Conservation (phyloP, 1,140 invertebrate species). For the Meloidogyne floridensis region DNA sequence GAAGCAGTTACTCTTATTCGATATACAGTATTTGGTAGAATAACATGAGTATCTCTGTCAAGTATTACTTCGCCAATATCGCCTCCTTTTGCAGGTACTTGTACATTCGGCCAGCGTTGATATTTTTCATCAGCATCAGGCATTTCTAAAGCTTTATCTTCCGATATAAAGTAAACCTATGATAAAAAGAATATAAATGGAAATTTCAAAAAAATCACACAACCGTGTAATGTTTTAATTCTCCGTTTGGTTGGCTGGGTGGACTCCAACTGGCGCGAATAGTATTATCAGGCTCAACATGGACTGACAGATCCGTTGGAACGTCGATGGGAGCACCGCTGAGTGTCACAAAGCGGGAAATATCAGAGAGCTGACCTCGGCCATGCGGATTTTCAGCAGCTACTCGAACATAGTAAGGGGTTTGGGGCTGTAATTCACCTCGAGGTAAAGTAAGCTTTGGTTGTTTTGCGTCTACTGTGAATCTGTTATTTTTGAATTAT, state of each 20-base stretch:
- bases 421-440: constrained; percentile 57
- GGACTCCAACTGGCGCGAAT: constrained; percentile 58
- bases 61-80: constrained; percentile 47
- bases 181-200: constrained; percentile 47
- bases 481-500: constrained; percentile 28
- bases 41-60: constrained; percentile 56
- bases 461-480: constrained; percentile 46
- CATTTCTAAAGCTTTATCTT: constrained; percentile 39
- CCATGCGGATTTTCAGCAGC: constrained; percentile 59
- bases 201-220: constrained; percentile 15
- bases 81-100: constrained; percentile 49
- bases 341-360: constrained; percentile 53
- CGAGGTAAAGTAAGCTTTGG: constrained; percentile 53
- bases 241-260: constrained; percentile 57
- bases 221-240: constrained; percentile 30
- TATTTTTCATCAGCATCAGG: constrained; percentile 55
- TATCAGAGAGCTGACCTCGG: constrained; percentile 57
- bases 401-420: constrained; percentile 63
- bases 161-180: constrained; percentile 56
- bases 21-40: constrained; percentile 57
- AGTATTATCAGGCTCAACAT: constrained; percentile 58
- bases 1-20: constrained; percentile 59
- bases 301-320: constrained; percentile 56
- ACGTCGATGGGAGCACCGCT: constrained; percentile 64
- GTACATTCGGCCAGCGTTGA: constrained; percentile 56